Evolutionary conservation across 2,888 invertebrate genomes (phyloP), one percentile per base, ranked within the genome.

Genomic region (Drosophila planitibia): DNA sequence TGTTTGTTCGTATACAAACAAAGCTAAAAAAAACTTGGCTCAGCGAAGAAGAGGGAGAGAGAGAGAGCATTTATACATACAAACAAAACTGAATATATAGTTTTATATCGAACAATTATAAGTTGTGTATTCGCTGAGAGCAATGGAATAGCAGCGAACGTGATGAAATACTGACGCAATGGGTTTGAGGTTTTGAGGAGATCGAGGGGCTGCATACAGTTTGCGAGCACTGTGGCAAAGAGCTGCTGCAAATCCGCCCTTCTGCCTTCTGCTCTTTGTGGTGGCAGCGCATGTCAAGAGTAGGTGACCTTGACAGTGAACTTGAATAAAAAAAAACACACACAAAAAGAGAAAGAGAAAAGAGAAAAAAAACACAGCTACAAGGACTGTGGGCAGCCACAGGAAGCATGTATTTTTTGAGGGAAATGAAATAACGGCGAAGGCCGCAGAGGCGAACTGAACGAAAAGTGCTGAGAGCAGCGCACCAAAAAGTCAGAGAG

Each of bases 261-360:
- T 77, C 30, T 49, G 44, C 60, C 57, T 59, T 53, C 44, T 51
- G 59, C 60, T 51, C 57, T 55, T 61, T 72, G 64, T 30, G 69
- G 65, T 73, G 66, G 76, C 95, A 95, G 95, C 95, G 95, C 94
- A 94, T 95, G 95, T 94, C 94, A 94, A 95, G 94, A 94, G 94
- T 95, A 94, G 94, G 95, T 95, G 95, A 95, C 96, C 96, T 96
- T 96, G 96, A 96, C 96, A 96, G 95, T 96, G 96, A 96, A 96
- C 96, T 96, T 96, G 96, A 95, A 95, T 95, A 12, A 54, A 54
- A 54, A 22, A 37, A 37, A 28, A 86, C 28, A 30, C 30, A 28
- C 74, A 9, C 0, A 39, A 19, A 4, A 9, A 39, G 3, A 39
- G 19, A 19, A 4, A 47, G 4, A 16, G 22, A 39, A 3, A 37